Evolutionary conservation across 2,113 vertebrate genomes (phyloP), one percentile per base, ranked within the genome.

Genomic region (Esox niger): DNA sequence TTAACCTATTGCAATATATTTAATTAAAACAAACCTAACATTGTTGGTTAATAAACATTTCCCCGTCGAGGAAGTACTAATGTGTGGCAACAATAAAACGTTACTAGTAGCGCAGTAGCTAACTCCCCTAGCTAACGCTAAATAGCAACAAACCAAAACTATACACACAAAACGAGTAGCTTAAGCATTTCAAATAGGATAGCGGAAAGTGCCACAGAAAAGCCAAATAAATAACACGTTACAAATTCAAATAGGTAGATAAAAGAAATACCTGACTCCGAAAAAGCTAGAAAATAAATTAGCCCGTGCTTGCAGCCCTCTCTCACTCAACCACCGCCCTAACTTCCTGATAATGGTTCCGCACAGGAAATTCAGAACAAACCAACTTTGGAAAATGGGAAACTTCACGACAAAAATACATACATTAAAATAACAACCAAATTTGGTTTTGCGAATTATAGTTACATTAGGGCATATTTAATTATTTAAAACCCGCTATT

Each of bases 311-410:
- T 58, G n/a, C n/a, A 62, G 11, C 66, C 38, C 62, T n/a, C 63
- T 69, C 74, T 68, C 71, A 63, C 76, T 83, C 79, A 90, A 91
- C 91, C 91, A 93, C 90, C 90, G 90, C 91, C 91, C 90, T 88
- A 87, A 91, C 90, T 92, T 92, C 91, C 90, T 89, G 80, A 68
- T 63, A 71, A 31, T 32, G 66, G 66, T 84, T 87, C 80, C 59
- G 79, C 21, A 31, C 66, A 68, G 71, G 65, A 72, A 70, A 20
- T 3, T n/a, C 59, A 4, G 90, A 84, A 4, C 29, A 68, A 66
- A 90, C 88, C 87, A 17, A 23, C n/a, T 52, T 21, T n/a, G n/a
- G 7, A 2, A 52, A 52, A 52, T 52, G 82, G 81, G 81, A 72
- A 43, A 0, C 0, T 0, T 0, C 0, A 0, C 4, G 17, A 2